Percentiles rank a stretch among this genome's conserved stretches.
phyloP scores from a whole-genome alignment of 2,888 invertebrate species.

The Pterostichus niger region DNA sequence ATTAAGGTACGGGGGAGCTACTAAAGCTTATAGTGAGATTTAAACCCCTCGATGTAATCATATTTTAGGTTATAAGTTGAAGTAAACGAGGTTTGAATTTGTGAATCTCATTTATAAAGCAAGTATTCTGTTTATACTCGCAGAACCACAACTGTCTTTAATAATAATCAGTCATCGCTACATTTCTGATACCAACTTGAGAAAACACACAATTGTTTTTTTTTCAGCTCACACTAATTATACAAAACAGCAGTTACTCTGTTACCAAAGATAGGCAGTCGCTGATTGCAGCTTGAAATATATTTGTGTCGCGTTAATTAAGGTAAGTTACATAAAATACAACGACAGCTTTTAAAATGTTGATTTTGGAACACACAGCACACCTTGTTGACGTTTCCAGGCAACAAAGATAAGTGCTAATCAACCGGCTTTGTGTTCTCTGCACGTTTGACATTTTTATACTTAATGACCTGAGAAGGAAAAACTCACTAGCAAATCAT shows the following conservation, averaged over 20 bases:
- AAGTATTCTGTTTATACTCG: too few species aligned
- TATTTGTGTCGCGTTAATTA: slow-evolving; percentile 39
- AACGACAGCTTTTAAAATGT: slow-evolving; percentile 17
- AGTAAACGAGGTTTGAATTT: too few species aligned
- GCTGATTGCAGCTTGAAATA: slow-evolving; percentile 42
- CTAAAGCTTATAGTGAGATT: too few species aligned
- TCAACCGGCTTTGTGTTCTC: slow-evolving; percentile 17
- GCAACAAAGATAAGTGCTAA: slow-evolving; percentile 42
- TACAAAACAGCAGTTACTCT: background rate
- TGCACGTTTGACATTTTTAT: slow-evolving; percentile 37
- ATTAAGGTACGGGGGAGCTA: too few species aligned
- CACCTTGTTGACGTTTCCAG: slow-evolving; percentile 1
- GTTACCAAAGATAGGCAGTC: slow-evolving; percentile 20
- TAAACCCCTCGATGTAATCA: too few species aligned
- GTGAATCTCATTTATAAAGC: too few species aligned
- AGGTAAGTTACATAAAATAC: slow-evolving; percentile 11
- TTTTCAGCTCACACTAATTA: background rate
- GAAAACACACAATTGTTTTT: too few species aligned
- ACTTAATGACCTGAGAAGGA: slow-evolving; percentile 24
- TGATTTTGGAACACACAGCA: slow-evolving; percentile 46
- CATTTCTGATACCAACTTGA: too few species aligned
- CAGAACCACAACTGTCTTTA: too few species aligned
- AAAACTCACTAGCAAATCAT: slow-evolving; percentile 20
- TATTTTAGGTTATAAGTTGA: too few species aligned
- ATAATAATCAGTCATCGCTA: too few species aligned